Percentiles rank a stretch among this genome's conserved stretches.
Evolutionary conservation across 2,888 invertebrate species (phyloP).

Genomic region (Cephonodes hylas): DNA sequence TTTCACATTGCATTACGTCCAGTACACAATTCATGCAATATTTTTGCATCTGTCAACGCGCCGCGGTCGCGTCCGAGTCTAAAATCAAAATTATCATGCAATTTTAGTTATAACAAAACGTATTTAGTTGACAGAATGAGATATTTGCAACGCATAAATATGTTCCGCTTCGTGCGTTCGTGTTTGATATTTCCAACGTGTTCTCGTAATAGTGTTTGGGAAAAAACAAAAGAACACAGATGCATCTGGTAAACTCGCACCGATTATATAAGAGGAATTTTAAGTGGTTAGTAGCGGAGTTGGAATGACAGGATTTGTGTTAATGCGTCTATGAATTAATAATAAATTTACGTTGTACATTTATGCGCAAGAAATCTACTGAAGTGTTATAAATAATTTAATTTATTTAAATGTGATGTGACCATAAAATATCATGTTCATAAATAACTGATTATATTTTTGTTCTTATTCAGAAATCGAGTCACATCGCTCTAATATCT

Average conservation of each 20-base stretch:
- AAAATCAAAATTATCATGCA: constrained; percentile 75
- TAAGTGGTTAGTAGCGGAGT: constrained; percentile 41
- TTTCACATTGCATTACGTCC: constrained; percentile 20
- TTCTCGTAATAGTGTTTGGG: constrained; percentile 16
- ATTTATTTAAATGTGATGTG: too few relatives aligned
- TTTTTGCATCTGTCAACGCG: constrained; percentile 66
- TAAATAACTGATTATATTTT: too few relatives aligned
- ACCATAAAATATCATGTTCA: too few relatives aligned
- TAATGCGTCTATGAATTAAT: background rate
- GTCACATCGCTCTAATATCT: too few relatives aligned
- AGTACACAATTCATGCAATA: constrained; percentile 38
- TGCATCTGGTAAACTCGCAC: background rate
- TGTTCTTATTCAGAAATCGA: too few relatives aligned
- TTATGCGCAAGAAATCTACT: too few relatives aligned
- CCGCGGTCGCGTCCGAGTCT: constrained; percentile 46
- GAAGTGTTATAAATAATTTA: too few relatives aligned
- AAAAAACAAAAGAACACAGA: constrained; percentile 16
- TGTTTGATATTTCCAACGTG: constrained; percentile 42
- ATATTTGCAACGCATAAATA: constrained; percentile 57
- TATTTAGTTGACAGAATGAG: constrained; percentile 72
- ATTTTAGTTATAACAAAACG: constrained; percentile 70
- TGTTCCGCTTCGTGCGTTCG: constrained; percentile 51
- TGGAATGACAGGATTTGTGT: background rate
- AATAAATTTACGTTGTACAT: background rate
- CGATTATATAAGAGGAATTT: constrained; percentile 40